A percentile compares a stretch with the other conserved stretches of the same genome.
These are phyloP conservation scores for Xenops minutus DNA, from an alignment of 2,797 vertebrate genomes.

Conservation along the genomic window DNA sequence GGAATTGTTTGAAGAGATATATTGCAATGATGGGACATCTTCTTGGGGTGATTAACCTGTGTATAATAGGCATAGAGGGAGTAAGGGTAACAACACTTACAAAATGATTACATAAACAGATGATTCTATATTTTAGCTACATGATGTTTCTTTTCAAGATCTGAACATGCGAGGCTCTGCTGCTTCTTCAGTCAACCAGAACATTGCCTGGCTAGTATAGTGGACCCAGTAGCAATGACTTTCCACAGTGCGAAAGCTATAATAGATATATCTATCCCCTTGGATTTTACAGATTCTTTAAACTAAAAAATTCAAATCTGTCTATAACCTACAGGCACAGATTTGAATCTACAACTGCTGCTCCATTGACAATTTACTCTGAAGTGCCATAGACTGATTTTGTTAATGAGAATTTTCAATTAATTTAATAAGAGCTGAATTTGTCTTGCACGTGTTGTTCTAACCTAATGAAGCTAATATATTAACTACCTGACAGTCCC, in stretches of 20 bases:
- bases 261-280: neutral
- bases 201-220: neutral
- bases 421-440: conserved; percentile 1
- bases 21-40: neutral
- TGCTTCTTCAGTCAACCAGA: neutral
- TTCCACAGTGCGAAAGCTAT: neutral
- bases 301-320: neutral
- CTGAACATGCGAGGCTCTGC: fast-evolving
- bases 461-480: neutral
- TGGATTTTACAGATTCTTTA: neutral
- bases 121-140: neutral
- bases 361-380: neutral
- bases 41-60: neutral
- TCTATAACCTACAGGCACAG: neutral
- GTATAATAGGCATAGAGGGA: neutral
- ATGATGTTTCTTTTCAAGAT: neutral
- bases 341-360: neutral
- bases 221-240: neutral
- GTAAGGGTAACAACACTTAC: neutral
- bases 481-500: neutral
- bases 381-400: neutral
- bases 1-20: neutral
- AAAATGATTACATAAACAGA: neutral
- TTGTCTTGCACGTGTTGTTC: neutral
- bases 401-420: neutral